Evolutionary conservation across 35 echinoderm and acorn worm genomes (phyloP), one percentile per base, ranked within the genome.

Genomic region (Holothuria glaberrima): DNA sequence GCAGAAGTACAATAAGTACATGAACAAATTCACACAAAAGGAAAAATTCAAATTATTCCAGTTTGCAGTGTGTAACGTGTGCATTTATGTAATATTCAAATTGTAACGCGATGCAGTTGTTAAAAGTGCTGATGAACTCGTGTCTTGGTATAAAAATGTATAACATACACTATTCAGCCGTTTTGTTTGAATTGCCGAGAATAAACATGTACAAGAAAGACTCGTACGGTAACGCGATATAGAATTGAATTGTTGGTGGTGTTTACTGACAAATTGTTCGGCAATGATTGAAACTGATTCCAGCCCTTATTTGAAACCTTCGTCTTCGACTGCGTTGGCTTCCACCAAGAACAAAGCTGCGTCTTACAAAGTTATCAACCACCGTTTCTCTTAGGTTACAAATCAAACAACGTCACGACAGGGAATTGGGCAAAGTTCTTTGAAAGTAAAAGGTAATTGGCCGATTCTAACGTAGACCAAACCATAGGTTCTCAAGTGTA

Each of bases 241-340:
- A 59, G 80, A 36, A 14, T 20, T 61, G 54, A 21, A 84, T 84
- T 84, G 80, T 84, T 63, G 54, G 30, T 13, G 14, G 20, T 84
- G 80, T 84, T 84, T 84, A 30, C 80, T 22, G 29, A 63, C 80
- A 84, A 84, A 84, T 63, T 84, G 59, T 17, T 84, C 13, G 12
- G 52, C 80, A 31, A 41, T 63, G 80, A 84, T 84, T 84, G 80
- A 84, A 84, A 84, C 80, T 38, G 59, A 84, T 54, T 61, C 80
- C 3, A 54, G 50, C 50, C 16, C 16, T 54, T 54, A 54, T 54
- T 54, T 54, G 50, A 54, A 54, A 54, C 13, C 50, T 54, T 54
- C 5, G 50, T 54, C 13, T 2, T 54, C 50, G 50, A 54, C 50
- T 54, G 9, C 50, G 9, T 54, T 54, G 50, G 50, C 50, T 54